These are phyloP conservation scores for Pyrrhosoma nymphula DNA, from an alignment of 2,888 invertebrate species.

Conservation along the genomic window DNA sequence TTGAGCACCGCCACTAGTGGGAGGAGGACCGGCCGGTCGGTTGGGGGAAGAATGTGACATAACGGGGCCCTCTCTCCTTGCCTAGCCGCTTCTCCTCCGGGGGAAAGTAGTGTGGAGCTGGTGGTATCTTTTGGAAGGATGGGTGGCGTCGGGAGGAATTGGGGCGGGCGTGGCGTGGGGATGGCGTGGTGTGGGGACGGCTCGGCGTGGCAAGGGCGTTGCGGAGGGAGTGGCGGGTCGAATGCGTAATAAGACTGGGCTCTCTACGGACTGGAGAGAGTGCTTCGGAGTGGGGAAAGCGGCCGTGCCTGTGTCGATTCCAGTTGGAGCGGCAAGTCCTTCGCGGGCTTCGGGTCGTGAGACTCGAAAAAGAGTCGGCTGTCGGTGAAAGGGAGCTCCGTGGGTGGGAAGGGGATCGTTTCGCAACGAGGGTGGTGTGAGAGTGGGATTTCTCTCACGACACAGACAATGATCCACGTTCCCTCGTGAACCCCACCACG, in stretches of 20 bases:
- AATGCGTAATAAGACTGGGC: no score
- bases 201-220: background rate
- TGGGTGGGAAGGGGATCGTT: no score
- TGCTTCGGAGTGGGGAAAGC: background rate
- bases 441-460: conserved; percentile 3
- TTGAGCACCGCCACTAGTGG: no score
- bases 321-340: background rate
- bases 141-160: no score
- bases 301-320: background rate
- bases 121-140: background rate
- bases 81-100: no score
- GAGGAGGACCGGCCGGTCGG: background rate
- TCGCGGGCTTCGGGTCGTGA: no score
- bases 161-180: background rate
- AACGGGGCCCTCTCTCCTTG: no score
- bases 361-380: no score
- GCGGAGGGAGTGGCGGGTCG: conserved; percentile 16
- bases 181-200: background rate
- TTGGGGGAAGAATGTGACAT: background rate
- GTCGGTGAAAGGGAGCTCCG: background rate
- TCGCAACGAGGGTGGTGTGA: conserved; percentile 19
- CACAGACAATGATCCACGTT: conserved; percentile 17
- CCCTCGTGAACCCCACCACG: conserved; percentile 44
- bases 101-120: no score
- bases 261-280: conserved; percentile 31